These are phyloP conservation scores for Lepidocyrtinus sp. DNA, from an alignment of 2,888 invertebrate species.

Conservation along the genomic window DNA sequence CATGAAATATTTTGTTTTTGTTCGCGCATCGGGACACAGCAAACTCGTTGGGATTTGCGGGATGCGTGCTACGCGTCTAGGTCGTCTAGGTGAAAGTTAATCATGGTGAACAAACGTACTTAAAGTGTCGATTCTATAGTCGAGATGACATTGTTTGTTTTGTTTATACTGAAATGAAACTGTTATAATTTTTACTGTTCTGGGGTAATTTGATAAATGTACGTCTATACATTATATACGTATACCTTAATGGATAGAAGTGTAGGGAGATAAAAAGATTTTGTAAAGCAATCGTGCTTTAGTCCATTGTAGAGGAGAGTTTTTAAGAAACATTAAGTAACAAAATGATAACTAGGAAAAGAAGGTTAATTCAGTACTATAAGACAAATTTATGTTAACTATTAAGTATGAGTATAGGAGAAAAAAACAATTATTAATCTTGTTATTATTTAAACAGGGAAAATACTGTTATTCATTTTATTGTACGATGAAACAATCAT, in stretches of 20 bases:
- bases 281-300: slow-evolving; percentile 53
- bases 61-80: too few species aligned
- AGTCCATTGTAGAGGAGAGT: slow-evolving; percentile 56
- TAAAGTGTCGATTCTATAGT: too few species aligned
- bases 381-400: slow-evolving; percentile 28
- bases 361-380: slow-evolving; percentile 2
- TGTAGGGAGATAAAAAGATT: slow-evolving; percentile 29
- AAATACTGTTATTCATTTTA: slow-evolving; percentile 46
- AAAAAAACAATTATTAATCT: slow-evolving; percentile 20
- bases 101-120: too few species aligned
- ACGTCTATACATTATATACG: not conserved
- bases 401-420: not conserved
- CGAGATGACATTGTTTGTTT: not conserved
- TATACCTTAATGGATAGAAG: slow-evolving; percentile 7
- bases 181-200: slow-evolving; percentile 8
- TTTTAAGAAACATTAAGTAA: slow-evolving; percentile 39
- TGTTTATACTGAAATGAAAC: slow-evolving; percentile 1
- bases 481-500: slow-evolving; percentile 55
- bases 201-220: not conserved
- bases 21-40: too few species aligned
- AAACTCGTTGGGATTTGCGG: too few species aligned
- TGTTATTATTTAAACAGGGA: slow-evolving; percentile 13
- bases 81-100: too few species aligned
- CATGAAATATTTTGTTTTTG: too few species aligned
- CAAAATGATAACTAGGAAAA: slow-evolving; percentile 5